These are phyloP conservation scores for Cynoglossus semilaevis DNA, from an alignment of 2,113 vertebrate genomes.

Conservation along the genomic window DNA sequence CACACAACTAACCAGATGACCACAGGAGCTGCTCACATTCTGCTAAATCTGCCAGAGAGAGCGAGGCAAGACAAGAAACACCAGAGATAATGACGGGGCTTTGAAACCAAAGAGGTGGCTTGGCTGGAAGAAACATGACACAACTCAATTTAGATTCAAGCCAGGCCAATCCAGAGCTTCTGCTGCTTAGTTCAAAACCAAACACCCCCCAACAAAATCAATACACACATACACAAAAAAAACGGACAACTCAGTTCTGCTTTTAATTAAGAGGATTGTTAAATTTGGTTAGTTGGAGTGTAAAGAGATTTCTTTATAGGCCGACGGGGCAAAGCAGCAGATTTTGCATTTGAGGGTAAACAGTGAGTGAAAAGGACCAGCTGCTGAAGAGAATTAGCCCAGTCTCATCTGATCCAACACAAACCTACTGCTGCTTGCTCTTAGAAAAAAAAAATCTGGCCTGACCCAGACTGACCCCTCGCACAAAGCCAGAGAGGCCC, in stretches of 20 bases:
- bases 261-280: conserved; percentile 74
- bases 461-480: conserved; percentile 77
- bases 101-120: conserved; percentile 55
- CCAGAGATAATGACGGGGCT: conserved; percentile 58
- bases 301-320: conserved; percentile 69
- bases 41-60: conserved; percentile 40
- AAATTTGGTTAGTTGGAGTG: conserved; percentile 67
- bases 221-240: conserved; percentile 38
- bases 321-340: conserved; percentile 61
- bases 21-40: conserved; percentile 42
- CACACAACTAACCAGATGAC: conserved; percentile 56
- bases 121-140: conserved; percentile 57
- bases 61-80: conserved; percentile 46
- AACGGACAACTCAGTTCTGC: conserved; percentile 45
- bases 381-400: conserved; percentile 78
- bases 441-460: conserved; percentile 66
- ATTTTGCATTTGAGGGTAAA: conserved; percentile 75
- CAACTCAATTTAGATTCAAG: conserved; percentile 59
- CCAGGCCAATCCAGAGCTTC: conserved; percentile 36
- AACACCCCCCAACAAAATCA: conserved; percentile 55
- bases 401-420: conserved; percentile 72
- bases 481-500: conserved; percentile 77
- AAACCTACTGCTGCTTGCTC: conserved; percentile 72
- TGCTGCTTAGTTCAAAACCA: conserved; percentile 52
- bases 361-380: conserved; percentile 76